Conservation (phyloP, 35 echinoderm and acorn worm species). For the Anneissia japonica region DNA sequence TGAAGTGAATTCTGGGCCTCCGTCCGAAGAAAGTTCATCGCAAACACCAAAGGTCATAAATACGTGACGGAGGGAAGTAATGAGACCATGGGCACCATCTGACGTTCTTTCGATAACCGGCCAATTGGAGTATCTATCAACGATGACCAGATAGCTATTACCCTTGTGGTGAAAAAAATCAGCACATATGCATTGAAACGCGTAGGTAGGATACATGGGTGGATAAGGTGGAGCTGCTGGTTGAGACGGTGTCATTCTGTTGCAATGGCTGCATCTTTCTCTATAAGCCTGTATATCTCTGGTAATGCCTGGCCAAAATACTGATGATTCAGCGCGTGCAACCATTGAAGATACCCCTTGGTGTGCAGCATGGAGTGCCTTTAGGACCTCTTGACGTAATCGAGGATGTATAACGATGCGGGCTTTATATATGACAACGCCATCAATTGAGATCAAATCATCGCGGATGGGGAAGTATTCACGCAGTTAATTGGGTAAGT, state of each 20-base stretch:
- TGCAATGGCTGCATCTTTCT: not conserved
- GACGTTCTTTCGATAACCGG: not conserved
- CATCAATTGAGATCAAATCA: not conserved
- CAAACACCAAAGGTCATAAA: not conserved
- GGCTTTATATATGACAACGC: not conserved
- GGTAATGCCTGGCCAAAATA: not conserved
- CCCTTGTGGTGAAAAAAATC: not conserved
- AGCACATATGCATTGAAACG: not conserved
- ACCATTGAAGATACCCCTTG: not conserved
- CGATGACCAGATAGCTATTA: not conserved
- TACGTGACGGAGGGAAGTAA: not conserved
- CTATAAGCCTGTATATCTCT: not conserved
- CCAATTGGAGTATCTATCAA: not conserved
- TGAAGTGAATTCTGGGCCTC: not conserved
- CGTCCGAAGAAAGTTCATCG: not conserved
- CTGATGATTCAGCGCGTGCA: not conserved
- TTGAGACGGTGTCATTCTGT: conserved; percentile 2
- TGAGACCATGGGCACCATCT: not conserved
- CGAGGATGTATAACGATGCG: not conserved
- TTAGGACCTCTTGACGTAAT: not conserved
- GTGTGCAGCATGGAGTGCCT: not conserved
- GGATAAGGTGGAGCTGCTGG: not conserved
- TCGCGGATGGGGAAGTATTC: not conserved
- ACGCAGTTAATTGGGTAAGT: too few relatives aligned
- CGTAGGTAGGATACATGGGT: not conserved